Base-by-base conservation (phyloP, 2,113 vertebrate genomes). In the Clarias macrocephalus region DNA sequence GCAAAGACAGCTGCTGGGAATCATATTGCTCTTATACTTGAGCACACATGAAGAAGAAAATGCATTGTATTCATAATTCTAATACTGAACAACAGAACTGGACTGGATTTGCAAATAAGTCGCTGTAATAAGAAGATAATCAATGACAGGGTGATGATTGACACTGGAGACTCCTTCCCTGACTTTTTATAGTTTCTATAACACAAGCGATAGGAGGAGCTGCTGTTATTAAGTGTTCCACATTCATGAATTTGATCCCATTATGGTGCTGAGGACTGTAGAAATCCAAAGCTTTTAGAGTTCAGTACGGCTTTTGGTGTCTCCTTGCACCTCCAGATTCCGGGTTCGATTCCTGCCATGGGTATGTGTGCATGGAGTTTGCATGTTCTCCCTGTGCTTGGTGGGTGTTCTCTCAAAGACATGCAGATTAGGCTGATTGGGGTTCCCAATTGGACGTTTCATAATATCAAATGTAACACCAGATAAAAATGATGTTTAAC, bases 1-100 rank as follows among this genome's bases (percentile, higher is more conserved):
- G 54, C 85, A 82, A 28, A 72, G 52, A 54, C 80, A 87, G 85
- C 68, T 87, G 85, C 59, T 73, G 79, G 7, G 33, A 62, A 82
- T 52, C 33, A 70, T 70, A 21, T 6, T 48, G 54, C 65, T 52
- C 25, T 81, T 73, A n/a, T 52, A 63, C 19, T 54, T n/a, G n/a
- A 68, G 82, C 9, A 30, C 48, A 57, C 18, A 57, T 68, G 25
- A 63, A 68, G 28, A 12, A n/a, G 30, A 19, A 37, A 73, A 28
- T 60, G 30, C 21, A 30, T 28, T 19, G 9, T 5, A 15, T n/a
- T n/a, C 28, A n/a, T 18, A 66, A 42, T 73, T 16, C 70, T 73
- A 23, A 42, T 73, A 37, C 3, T 42, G 68, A 72, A 72, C 70
- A 42, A 42, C 18, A 25, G 42, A 21, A 76, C 19, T 52, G 42